Evolutionary conservation across 2,888 invertebrate genomes (phyloP).

Genomic region (Argynnis bischoffii): DNA sequence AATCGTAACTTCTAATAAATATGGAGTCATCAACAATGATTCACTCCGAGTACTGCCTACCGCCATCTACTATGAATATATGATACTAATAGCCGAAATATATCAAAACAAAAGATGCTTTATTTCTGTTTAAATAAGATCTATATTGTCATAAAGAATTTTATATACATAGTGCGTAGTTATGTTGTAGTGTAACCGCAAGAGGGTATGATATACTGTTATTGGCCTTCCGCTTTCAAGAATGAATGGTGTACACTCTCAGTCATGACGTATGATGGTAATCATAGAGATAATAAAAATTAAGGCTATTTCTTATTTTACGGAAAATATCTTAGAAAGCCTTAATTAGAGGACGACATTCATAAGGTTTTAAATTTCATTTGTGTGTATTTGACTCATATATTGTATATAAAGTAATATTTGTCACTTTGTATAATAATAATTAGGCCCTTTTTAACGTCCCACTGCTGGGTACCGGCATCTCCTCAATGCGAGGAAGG

Average conservation of each 20-base stretch:
- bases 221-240: slow-evolving; percentile 44
- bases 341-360: not conserved
- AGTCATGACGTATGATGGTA: slow-evolving; percentile 37
- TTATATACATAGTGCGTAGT: slow-evolving; percentile 34
- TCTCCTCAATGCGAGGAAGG: no score
- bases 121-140: slow-evolving; percentile 1
- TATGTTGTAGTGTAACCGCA: slow-evolving; percentile 42
- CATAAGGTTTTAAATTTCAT: no score
- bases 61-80: slow-evolving; percentile 9
- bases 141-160: slow-evolving; percentile 5
- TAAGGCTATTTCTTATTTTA: slow-evolving; percentile 28
- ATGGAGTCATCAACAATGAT: slow-evolving; percentile 49
- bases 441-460: no score
- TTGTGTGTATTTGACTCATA: no score
- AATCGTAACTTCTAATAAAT: slow-evolving; percentile 48
- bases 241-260: slow-evolving; percentile 42
- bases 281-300: slow-evolving; percentile 37
- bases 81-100: slow-evolving; percentile 10
- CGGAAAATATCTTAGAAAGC: not conserved
- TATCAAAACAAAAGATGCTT: slow-evolving; percentile 12
- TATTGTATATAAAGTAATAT: no score
- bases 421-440: no score
- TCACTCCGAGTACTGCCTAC: slow-evolving; percentile 40
- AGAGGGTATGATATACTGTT: slow-evolving; percentile 47
- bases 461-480: no score